A percentile compares a stretch with the other conserved stretches of the same genome.
phyloP scores from a whole-genome alignment of 53 echinoderm and acorn worm species.

The Echinarachnius parma region DNA sequence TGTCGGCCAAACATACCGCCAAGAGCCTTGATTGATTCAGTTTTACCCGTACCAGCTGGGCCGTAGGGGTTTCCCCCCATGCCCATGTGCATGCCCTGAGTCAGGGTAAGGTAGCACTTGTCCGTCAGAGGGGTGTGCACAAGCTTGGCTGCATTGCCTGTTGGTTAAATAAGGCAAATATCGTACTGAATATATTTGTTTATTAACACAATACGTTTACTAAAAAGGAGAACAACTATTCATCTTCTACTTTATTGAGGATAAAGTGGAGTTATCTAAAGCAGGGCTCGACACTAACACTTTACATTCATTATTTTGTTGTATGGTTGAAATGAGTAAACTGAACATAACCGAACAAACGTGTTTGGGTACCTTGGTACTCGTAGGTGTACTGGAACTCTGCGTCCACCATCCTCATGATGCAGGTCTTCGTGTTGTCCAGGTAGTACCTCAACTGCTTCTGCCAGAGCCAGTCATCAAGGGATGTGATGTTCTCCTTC shows the following conservation, averaged over 20 bases:
- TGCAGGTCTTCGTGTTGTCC: conserved; percentile 49
- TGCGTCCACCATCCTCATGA: conserved; percentile 99
- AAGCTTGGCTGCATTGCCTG: conserved; percentile 97
- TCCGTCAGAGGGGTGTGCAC: conserved; percentile 99
- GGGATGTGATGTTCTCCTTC: conserved; percentile 65
- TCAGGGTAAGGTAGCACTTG: conserved; percentile 97
- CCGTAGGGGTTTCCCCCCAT: conserved; percentile 99
- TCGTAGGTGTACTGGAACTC: conserved; percentile 98
- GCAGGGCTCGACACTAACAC: too few relatives aligned
- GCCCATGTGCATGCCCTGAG: conserved; percentile 99
- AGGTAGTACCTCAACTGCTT: conserved; percentile 91
- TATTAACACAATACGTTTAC: too few relatives aligned
- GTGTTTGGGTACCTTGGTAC: conserved; percentile 97
- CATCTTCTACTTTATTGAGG: too few relatives aligned
- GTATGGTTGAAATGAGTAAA: too few relatives aligned
- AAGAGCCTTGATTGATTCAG: conserved; percentile 91
- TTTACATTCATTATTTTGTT: too few relatives aligned
- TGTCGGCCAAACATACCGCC: conserved; percentile 97
- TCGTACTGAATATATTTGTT: too few relatives aligned
- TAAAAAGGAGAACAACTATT: too few relatives aligned
- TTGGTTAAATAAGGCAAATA: background rate
- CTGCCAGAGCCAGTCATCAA: conserved; percentile 98
- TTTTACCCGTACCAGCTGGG: conserved; percentile 97
- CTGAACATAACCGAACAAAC: background rate
- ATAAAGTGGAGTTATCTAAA: too few relatives aligned